Percentiles rank a stretch among this genome's conserved stretches.
Evolutionary conservation across 2,113 vertebrate genomes (phyloP).

Genomic region (Mobula hypostoma): DNA sequence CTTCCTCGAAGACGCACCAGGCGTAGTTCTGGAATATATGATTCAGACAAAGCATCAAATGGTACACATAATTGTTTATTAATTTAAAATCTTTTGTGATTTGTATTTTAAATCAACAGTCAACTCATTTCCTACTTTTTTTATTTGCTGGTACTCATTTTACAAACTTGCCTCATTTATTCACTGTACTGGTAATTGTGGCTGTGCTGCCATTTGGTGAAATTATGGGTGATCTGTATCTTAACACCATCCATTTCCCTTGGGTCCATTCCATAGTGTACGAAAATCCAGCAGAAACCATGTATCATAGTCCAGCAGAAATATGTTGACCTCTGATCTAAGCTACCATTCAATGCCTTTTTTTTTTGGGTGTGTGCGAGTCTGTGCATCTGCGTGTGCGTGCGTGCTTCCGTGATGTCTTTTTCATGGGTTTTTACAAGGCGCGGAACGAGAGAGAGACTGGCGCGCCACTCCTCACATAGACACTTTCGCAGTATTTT

Average conservation of each 20-base stretch:
- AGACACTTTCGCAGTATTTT: no score
- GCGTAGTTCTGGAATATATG: conserved; percentile 66
- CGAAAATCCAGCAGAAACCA: no score
- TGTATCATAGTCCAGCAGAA: background rate
- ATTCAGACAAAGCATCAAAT: conserved; percentile 66
- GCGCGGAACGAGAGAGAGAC: no score
- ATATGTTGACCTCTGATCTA: background rate
- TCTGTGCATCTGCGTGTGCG: no score
- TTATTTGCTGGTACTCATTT: background rate
- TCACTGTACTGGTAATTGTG: background rate
- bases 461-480: no score
- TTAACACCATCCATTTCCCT: background rate
- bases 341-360: background rate
- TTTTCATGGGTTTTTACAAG: no score
- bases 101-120: background rate
- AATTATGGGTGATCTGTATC: background rate
- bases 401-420: no score
- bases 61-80: conserved; percentile 46
- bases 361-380: no score
- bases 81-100: conserved; percentile 20
- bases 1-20: conserved; percentile 62
- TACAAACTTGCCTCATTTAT: background rate
- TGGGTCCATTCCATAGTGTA: background rate
- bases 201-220: no score
- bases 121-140: background rate